A percentile compares a stretch with the other conserved stretches of the same genome.
These are phyloP conservation scores for Cydia amplana DNA, from an alignment of 1,140 invertebrate genomes.

Conservation along the genomic window DNA sequence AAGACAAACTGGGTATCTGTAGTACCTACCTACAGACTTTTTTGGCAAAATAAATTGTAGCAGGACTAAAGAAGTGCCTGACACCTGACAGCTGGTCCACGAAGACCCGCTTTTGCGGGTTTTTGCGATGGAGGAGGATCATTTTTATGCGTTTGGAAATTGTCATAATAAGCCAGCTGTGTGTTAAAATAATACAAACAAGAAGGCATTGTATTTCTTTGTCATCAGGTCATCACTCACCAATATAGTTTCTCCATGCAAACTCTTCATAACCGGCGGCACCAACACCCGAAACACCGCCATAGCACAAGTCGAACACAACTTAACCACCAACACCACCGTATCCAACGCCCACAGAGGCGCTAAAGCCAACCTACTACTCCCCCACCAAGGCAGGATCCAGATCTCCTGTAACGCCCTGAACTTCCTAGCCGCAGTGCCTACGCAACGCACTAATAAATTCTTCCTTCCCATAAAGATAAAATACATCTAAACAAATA, in stretches of 20 bases:
- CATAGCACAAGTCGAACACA: conserved; percentile 59
- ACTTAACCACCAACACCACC: conserved; percentile 60
- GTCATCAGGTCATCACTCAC: no score
- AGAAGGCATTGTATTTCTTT: no score
- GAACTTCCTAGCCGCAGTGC: conserved; percentile 60
- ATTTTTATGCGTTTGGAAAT: no score
- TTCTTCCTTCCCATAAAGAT: conserved; percentile 61
- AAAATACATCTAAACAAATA: conserved; percentile 47
- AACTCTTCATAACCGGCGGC: conserved; percentile 62
- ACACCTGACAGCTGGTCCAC: no score
- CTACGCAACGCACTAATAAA: conserved; percentile 57
- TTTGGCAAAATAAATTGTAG: no score
- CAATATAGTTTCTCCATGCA: conserved; percentile 68
- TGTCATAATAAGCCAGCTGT: no score
- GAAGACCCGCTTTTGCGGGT: no score
- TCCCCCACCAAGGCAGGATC: conserved; percentile 68
- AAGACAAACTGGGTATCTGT: no score
- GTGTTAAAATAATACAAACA: no score
- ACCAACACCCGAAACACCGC: conserved; percentile 53
- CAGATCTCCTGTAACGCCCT: conserved; percentile 63
- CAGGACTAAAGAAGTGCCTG: no score
- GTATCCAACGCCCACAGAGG: conserved; percentile 64
- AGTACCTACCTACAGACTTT: no score
- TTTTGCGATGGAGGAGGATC: no score
- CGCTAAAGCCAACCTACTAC: conserved; percentile 52